Base-by-base conservation (phyloP, 2,888 invertebrate genomes). In the Oscheius myriophilus region DNA sequence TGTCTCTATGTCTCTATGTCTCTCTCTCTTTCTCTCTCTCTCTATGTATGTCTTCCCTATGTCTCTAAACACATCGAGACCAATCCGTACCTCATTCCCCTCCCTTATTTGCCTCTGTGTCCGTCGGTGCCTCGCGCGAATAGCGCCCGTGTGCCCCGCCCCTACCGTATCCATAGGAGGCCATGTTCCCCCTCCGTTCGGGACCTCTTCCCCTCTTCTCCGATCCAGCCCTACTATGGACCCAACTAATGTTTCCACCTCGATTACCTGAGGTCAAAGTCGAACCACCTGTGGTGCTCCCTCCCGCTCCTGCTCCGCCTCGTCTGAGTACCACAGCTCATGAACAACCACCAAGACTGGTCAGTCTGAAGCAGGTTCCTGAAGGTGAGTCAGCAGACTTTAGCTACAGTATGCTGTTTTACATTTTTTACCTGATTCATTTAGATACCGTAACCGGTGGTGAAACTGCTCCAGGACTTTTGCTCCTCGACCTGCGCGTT, bases 181-280 rank as follows among this genome's bases (percentile, higher is more conserved):
- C 53, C 42, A 64, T 64, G 64, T 64, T 64, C 51, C 64, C 64
- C 43, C 18, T 64, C 33, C 64, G 64, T 41, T 25, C 64, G 23
- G 45, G 52, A 14, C 23, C 42, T 42, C 43, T 54, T 14, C 64
- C 54, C 16, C 54, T 64, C 16, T 54, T 53, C 21, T 52, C 64
- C 23, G 64, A 64, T 53, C 42, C 64, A 26, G 26, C 54, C 4
- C 53, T 54, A 7, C 53, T 64, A 52, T 64, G 64, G 64, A 64
- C 43, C 12, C 64, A 64, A 18, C 39, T 64, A 9, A 41, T 64
- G 53, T 64, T 64, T 42, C 54, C 64, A 7, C 51, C 49, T 25
- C 25, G 64, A 21, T 16, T 54, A 11, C 14, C 52, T 12, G 16
- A 25, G 9, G 7, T 33, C 7, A 49, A 49, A 21, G n/a, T 14